Evolutionary conservation across 1,140 invertebrate species (phyloP).

Genomic region (Eurosta solidaginis): DNA sequence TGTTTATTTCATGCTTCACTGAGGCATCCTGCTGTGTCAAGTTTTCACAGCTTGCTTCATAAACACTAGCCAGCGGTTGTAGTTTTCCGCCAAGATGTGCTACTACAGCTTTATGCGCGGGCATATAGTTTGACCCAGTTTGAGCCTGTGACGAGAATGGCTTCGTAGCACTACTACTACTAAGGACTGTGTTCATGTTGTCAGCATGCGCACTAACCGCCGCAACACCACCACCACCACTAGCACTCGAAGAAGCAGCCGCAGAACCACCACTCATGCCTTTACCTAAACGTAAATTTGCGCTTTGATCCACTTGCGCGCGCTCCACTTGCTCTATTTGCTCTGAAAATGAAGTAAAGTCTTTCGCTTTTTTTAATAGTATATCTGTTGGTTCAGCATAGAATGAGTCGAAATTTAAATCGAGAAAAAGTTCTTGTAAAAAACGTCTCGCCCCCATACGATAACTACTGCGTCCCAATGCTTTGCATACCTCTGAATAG

Average conservation of each 20-base stretch:
- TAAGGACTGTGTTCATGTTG: too few relatives aligned
- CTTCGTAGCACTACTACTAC: not conserved
- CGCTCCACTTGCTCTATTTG: not conserved
- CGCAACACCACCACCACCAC: not conserved
- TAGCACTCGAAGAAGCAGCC: not conserved
- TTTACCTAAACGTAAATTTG: not conserved
- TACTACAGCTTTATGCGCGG: constrained; percentile 39
- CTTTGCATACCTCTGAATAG: constrained; percentile 87
- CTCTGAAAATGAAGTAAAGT: not conserved
- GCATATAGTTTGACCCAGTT: not conserved
- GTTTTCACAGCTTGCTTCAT: constrained; percentile 58
- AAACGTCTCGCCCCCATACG: constrained; percentile 83
- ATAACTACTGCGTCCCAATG: constrained; percentile 79
- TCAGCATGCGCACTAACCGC: not conserved
- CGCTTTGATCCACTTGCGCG: not conserved
- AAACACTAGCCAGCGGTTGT: constrained; percentile 55
- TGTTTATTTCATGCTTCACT: not conserved
- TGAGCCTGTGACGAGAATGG: not conserved
- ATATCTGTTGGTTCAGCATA: constrained; percentile 60
- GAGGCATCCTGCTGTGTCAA: constrained; percentile 35
- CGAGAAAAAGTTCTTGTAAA: constrained; percentile 92
- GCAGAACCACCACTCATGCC: not conserved
- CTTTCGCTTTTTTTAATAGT: constrained; percentile 41
- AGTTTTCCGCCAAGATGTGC: constrained; percentile 41
- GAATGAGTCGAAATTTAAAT: constrained; percentile 74